Evolutionary conservation across 2,113 vertebrate species (phyloP).

Genomic region (Nothocercus julius): DNA sequence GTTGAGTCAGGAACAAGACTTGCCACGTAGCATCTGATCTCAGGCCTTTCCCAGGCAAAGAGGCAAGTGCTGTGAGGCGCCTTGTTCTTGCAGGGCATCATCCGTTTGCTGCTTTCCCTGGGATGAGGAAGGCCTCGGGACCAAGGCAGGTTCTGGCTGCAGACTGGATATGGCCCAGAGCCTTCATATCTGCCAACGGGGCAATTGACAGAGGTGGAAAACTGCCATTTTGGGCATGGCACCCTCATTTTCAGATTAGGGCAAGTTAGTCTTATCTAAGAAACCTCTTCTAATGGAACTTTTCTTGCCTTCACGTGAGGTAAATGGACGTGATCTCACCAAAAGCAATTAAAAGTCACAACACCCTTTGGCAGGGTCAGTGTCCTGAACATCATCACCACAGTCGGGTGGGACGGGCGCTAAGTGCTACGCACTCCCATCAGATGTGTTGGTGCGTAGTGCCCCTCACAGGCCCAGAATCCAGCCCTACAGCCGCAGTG

Average conservation of each 20-base stretch:
- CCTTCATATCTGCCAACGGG: background rate
- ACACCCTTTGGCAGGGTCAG: background rate
- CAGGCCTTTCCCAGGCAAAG: background rate
- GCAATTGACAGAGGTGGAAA: background rate
- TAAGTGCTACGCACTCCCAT: rapidly evolving
- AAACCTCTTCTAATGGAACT: background rate
- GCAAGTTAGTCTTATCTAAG: background rate
- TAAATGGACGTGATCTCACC: background rate
- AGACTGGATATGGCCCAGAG: background rate
- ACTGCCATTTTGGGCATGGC: background rate
- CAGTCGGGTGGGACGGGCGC: background rate
- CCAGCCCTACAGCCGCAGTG: background rate
- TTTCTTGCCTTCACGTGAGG: background rate
- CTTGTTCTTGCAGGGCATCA: background rate
- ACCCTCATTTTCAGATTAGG: background rate
- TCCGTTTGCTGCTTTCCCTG: background rate
- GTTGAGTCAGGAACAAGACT: background rate
- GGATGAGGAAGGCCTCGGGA: background rate
- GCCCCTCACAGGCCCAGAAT: background rate
- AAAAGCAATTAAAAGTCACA: background rate
- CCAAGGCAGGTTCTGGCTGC: background rate
- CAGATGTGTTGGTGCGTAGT: background rate
- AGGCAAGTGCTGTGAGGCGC: background rate
- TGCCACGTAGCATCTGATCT: rapidly evolving
- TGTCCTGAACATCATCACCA: background rate